These are phyloP conservation scores for Melieria omissa DNA, from an alignment of 2,888 invertebrate genomes.

Conservation along the genomic window DNA sequence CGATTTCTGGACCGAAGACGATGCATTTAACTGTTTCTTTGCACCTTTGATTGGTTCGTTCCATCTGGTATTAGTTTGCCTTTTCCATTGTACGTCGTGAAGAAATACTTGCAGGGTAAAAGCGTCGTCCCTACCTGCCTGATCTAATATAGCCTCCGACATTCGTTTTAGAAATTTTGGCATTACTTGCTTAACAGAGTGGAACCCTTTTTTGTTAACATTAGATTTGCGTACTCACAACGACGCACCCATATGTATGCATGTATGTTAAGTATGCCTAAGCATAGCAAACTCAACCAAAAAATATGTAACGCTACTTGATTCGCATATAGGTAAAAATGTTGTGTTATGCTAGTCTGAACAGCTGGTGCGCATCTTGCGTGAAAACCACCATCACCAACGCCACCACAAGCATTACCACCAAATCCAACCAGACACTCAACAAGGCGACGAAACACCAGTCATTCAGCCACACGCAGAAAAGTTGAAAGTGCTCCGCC, in stretches of 20 bases:
- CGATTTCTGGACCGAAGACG: no score
- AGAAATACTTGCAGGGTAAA: no score
- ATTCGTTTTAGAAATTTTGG: constrained; percentile 46
- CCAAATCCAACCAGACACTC: no score
- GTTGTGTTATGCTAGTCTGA: constrained; percentile 34
- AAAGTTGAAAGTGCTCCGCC: no score
- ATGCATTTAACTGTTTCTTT: no score
- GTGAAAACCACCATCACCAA: constrained; percentile 5
- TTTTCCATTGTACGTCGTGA: no score
- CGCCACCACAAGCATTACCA: not conserved
- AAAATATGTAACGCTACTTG: constrained; percentile 14
- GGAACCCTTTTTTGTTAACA: constrained; percentile 45
- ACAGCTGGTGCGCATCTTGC: constrained; percentile 21
- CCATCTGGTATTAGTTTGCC: no score
- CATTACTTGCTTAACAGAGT: constrained; percentile 54
- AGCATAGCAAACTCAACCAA: constrained; percentile 15
- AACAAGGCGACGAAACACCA: no score
- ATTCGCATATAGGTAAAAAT: constrained; percentile 13
- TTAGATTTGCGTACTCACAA: not conserved
- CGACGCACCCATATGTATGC: not conserved
- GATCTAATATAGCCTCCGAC: no score
- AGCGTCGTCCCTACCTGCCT: no score
- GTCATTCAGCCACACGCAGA: no score
- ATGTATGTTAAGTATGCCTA: not conserved
- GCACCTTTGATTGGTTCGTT: no score